Evolutionary conservation across 2,888 invertebrate genomes (phyloP).

Genomic region (Microchrysa polita): DNA sequence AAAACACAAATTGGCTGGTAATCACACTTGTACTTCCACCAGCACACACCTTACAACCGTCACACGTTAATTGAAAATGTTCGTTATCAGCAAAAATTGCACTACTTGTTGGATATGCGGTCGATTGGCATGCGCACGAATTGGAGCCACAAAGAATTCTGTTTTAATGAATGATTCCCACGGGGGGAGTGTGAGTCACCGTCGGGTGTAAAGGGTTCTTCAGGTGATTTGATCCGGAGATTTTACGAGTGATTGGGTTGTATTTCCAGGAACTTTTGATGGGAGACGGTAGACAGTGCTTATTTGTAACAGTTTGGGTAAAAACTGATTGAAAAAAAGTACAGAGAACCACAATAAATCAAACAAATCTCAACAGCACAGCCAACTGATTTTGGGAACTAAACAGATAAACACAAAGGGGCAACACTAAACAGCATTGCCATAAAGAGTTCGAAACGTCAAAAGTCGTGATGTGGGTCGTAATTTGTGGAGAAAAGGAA

Average conservation of each 20-base stretch:
- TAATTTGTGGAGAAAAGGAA: neutral
- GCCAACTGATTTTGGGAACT: neutral
- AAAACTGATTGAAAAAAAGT: neutral
- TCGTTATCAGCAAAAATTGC: slow-evolving; percentile 41
- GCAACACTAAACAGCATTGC: slow-evolving; percentile 13
- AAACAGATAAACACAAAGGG: slow-evolving; percentile 36
- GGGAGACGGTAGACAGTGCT: neutral
- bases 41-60: slow-evolving; percentile 14
- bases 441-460: neutral
- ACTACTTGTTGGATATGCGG: slow-evolving; percentile 44
- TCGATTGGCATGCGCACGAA: slow-evolving; percentile 37
- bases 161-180: neutral
- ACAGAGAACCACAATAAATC: neutral
- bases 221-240: neutral
- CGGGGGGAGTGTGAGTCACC: slow-evolving; percentile 23
- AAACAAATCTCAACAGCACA: neutral
- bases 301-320: neutral
- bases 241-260: neutral
- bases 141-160: slow-evolving; percentile 29
- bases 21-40: neutral
- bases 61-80: slow-evolving; percentile 1
- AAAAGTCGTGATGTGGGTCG: neutral
- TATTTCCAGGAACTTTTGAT: neutral
- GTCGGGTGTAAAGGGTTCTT: neutral
- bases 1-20: neutral